phyloP scores from a whole-genome alignment of 2,797 vertebrate species.

The Darevskia mixta region DNA sequence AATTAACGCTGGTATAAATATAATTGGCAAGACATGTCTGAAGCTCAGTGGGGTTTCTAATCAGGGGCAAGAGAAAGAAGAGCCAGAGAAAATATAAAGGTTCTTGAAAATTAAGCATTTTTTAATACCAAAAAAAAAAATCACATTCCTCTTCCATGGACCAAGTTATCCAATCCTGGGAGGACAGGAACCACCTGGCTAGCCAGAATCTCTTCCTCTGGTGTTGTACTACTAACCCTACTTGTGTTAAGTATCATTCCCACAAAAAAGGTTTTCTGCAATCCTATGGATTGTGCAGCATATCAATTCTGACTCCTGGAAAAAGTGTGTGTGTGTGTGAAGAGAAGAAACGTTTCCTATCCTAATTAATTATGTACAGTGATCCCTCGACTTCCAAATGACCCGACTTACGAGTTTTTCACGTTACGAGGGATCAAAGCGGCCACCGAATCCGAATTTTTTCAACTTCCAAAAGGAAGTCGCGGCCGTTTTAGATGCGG shows the following conservation, averaged over 20 bases:
- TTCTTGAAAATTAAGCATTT: not conserved
- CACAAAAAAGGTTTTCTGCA: not conserved
- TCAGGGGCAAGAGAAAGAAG: not conserved
- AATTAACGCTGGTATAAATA: too few relatives aligned
- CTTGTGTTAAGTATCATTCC: not conserved
- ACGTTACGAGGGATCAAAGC: too few relatives aligned
- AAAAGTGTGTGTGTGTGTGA: not conserved
- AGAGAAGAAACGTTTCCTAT: not conserved
- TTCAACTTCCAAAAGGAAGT: too few relatives aligned
- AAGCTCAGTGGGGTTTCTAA: not conserved
- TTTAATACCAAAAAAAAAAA: not conserved
- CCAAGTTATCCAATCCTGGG: not conserved
- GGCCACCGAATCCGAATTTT: too few relatives aligned
- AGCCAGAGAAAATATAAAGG: not conserved
- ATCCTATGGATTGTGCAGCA: not conserved
- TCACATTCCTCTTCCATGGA: not conserved
- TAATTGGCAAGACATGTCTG: not conserved
- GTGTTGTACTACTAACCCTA: not conserved
- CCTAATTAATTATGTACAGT: not conserved
- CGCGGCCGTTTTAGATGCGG: too few relatives aligned
- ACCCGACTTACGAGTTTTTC: too few relatives aligned
- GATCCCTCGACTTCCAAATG: too few relatives aligned
- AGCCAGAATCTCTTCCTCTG: not conserved
- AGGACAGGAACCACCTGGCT: too few relatives aligned
- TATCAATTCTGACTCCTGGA: not conserved